Percentiles rank a stretch among this genome's conserved stretches.
Evolutionary conservation across 2,113 vertebrate species (phyloP).

Genomic region (Nipponia nippon): DNA sequence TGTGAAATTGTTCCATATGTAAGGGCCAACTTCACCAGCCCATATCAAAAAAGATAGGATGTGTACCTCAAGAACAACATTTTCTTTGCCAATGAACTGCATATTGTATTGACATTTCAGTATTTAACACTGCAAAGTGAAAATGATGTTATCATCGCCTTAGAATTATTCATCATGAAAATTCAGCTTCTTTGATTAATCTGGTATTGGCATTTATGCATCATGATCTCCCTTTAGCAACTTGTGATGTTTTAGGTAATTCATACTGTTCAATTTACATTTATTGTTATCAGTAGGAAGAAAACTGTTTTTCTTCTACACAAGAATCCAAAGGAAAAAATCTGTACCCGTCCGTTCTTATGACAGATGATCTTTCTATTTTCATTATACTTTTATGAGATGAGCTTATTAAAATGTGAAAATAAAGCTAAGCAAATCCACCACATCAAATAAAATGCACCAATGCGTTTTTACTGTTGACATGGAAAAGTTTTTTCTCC

Average conservation of each 20-base stretch:
- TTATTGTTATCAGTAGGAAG: conserved; percentile 51
- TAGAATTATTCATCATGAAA: conserved; percentile 38
- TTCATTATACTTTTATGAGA: conserved; percentile 73
- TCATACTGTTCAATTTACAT: conserved; percentile 63
- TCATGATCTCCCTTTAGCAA: conserved; percentile 47
- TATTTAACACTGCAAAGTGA: not conserved
- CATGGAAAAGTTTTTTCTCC: conserved; percentile 7
- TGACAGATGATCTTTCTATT: conserved; percentile 70
- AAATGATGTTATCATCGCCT: not conserved
- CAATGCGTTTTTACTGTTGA: conserved; percentile 25
- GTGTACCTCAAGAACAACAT: not conserved
- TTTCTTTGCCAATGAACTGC: conserved; percentile 27
- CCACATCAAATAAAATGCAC: conserved; percentile 66
- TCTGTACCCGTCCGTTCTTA: conserved; percentile 2
- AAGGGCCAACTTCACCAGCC: not conserved
- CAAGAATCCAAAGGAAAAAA: conserved; percentile 18
- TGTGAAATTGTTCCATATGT: not conserved
- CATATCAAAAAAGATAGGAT: not conserved
- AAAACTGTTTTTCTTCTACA: conserved; percentile 60
- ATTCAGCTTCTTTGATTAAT: conserved; percentile 58
- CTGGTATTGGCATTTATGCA: conserved; percentile 49
- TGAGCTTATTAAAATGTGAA: conserved; percentile 75
- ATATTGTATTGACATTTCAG: not conserved
- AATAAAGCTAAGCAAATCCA: conserved; percentile 69
- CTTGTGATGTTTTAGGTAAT: conserved; percentile 61